These are phyloP conservation scores for Agrypnus murinus DNA, from an alignment of 2,888 invertebrate genomes.

Conservation along the genomic window DNA sequence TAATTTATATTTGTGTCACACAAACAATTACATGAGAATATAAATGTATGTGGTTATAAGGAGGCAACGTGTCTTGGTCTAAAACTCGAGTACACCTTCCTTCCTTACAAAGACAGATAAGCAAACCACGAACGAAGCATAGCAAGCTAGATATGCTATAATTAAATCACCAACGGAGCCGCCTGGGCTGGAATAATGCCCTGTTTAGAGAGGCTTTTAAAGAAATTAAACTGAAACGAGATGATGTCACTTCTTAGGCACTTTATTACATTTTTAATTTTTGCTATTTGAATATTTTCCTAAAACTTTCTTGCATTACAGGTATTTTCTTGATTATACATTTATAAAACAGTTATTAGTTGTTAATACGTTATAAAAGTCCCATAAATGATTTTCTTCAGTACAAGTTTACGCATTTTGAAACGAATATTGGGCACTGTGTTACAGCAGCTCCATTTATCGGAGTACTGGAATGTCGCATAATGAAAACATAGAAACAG, in stretches of 20 bases:
- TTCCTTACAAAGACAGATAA: constrained; percentile 38
- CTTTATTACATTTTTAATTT: constrained; percentile 36
- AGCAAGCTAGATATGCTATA: constrained; percentile 46
- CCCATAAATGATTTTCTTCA: too few relatives aligned
- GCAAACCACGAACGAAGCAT: constrained; percentile 39
- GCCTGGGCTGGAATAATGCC: constrained; percentile 48
- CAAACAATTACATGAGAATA: constrained; percentile 9
- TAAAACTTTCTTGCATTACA: constrained; percentile 17
- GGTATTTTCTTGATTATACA: neutral
- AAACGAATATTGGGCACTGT: too few relatives aligned
- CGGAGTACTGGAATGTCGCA: too few relatives aligned
- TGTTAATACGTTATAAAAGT: too few relatives aligned
- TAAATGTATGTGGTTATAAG: constrained; percentile 32
- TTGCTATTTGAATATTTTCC: constrained; percentile 1
- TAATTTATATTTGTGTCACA: constrained; percentile 30
- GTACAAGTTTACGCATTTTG: too few relatives aligned
- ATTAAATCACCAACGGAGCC: constrained; percentile 55
- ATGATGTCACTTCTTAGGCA: constrained; percentile 46
- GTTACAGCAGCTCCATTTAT: too few relatives aligned
- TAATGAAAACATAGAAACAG: too few relatives aligned
- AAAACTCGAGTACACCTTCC: constrained; percentile 36
- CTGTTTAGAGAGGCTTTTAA: constrained; percentile 51
- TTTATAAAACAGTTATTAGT: too few relatives aligned
- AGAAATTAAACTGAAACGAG: constrained; percentile 51
- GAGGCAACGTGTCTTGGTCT: constrained; percentile 24